Base-by-base conservation (phyloP, 2,797 vertebrate species). In the Anas bahamensis region DNA sequence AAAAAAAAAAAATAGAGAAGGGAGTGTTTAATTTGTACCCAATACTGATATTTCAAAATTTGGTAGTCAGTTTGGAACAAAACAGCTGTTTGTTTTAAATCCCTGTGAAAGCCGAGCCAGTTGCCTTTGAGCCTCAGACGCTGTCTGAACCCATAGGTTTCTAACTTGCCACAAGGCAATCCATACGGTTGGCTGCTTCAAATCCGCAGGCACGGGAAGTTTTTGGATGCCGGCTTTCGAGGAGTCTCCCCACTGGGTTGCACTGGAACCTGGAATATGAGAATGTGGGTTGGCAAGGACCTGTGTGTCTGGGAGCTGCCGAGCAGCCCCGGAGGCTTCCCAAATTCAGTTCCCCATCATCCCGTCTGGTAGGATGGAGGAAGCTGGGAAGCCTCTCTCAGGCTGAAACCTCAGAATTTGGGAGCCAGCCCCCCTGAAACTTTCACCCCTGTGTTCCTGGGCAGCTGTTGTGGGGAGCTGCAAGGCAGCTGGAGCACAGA, bases 271-370 rank as follows among this genome's bases (percentile, higher is more conserved):
- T 83, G 76, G 65, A 91, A 71, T 8, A 24, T 5, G 79, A 74
- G 59, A 75, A 72, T 5, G 82, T 56, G 95, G 89, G 41, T 17
- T 90, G 92, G 95, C 86, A 85, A 71, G 75, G 80, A 37, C 50
- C 37, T 2, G 5, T 0, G 1, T 0, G 75, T 39, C 69, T 72
- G 82, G n/a, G 72, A 92, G 81, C 74, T 71, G 79, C 76, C 0
- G 9, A 91, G 74, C 77, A 68, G 86, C 68, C 74, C 80, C 0
- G 0, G 28, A 61, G 75, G 75, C 81, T 84, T 86, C 86, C 56
- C 31, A 0, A 59, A 31, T 39, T 55, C 0, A 0, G 50, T 55
- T 95, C 12, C 0, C 55, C 42, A 6, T 13, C n/a, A 6, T 66
- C 83, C 31, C 5, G 65, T 73, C 41, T 28, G 65, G 33, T 4